Percentiles rank a stretch among this genome's conserved stretches.
These are phyloP conservation scores for Lepisosteus osseus DNA, from an alignment of 2,113 vertebrate genomes.

Conservation along the genomic window DNA sequence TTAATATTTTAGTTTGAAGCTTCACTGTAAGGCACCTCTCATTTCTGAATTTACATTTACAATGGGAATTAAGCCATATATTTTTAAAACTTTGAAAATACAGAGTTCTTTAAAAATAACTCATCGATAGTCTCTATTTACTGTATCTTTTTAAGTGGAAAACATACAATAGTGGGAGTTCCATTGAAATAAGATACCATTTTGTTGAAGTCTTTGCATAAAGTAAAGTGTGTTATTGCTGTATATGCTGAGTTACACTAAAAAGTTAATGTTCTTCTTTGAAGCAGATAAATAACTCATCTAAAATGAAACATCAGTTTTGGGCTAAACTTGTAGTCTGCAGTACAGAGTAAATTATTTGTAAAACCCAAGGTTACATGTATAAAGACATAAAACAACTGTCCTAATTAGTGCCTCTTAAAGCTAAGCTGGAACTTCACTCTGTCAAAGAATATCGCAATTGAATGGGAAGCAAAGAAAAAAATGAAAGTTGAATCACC, in stretches of 20 bases:
- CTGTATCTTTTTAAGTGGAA: too few species aligned
- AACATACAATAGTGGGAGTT: too few species aligned
- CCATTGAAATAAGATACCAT: not conserved
- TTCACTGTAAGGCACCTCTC: too few species aligned
- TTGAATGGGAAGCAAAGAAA: not conserved
- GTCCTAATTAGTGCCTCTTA: slow-evolving; percentile 1
- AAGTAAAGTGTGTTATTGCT: not conserved
- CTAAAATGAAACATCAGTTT: not conserved
- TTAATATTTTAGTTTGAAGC: too few species aligned
- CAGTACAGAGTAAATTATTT: slow-evolving; percentile 16
- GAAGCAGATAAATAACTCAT: slow-evolving; percentile 3
- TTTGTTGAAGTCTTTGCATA: not conserved
- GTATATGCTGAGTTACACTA: not conserved
- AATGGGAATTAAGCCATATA: too few species aligned
- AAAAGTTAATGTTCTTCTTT: not conserved
- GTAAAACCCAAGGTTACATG: slow-evolving; percentile 5
- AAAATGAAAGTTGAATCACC: not conserved
- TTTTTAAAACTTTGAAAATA: too few species aligned
- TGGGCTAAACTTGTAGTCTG: not conserved
- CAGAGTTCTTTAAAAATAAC: too few species aligned
- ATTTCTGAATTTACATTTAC: too few species aligned
- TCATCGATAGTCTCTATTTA: too few species aligned
- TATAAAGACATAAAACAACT: not conserved
- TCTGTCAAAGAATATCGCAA: not conserved
- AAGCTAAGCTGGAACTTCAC: not conserved